A percentile compares a stretch with the other conserved stretches of the same genome.
phyloP scores from a whole-genome alignment of 2,797 vertebrate genomes.

The Botia almorhae region DNA sequence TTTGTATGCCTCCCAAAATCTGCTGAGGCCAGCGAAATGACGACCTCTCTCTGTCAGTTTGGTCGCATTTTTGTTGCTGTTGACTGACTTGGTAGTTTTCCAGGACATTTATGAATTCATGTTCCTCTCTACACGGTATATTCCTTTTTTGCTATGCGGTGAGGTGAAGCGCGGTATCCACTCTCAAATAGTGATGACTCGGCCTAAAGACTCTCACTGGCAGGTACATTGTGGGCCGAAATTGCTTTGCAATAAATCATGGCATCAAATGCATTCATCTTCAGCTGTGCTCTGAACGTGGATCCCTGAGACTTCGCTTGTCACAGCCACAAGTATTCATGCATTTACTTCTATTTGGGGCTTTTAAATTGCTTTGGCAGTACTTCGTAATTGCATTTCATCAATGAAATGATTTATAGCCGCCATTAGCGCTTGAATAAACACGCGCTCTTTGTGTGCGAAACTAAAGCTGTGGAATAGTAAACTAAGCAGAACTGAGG shows the following conservation, averaged over 20 bases:
- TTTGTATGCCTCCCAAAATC: constrained; percentile 42
- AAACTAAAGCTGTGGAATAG: constrained; percentile 44
- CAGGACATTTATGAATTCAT: constrained; percentile 51
- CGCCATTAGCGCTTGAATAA: constrained; percentile 57
- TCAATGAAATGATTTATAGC: constrained; percentile 61
- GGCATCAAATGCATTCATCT: constrained; percentile 48
- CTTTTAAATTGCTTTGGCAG: constrained; percentile 50
- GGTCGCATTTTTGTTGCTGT: constrained; percentile 46
- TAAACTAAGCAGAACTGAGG: constrained; percentile 48
- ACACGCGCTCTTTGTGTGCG: constrained; percentile 40
- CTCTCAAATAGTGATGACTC: constrained; percentile 44
- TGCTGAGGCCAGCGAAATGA: constrained; percentile 61
- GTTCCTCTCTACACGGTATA: constrained; percentile 36
- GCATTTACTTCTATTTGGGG: constrained; percentile 41
- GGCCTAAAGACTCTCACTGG: constrained; percentile 28
- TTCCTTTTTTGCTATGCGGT: constrained; percentile 30
- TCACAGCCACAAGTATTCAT: constrained; percentile 38
- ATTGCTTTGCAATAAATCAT: constrained; percentile 58
- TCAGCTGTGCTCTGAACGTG: constrained; percentile 39
- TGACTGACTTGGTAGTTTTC: constrained; percentile 41
- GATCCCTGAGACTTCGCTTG: constrained; percentile 44
- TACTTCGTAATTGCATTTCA: constrained; percentile 56
- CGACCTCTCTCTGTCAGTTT: constrained; percentile 51
- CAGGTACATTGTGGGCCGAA: constrained; percentile 49
- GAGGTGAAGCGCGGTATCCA: constrained; percentile 21